Evolutionary conservation across 1,140 invertebrate species (phyloP).

Genomic region (Drosophila melanogaster): DNA sequence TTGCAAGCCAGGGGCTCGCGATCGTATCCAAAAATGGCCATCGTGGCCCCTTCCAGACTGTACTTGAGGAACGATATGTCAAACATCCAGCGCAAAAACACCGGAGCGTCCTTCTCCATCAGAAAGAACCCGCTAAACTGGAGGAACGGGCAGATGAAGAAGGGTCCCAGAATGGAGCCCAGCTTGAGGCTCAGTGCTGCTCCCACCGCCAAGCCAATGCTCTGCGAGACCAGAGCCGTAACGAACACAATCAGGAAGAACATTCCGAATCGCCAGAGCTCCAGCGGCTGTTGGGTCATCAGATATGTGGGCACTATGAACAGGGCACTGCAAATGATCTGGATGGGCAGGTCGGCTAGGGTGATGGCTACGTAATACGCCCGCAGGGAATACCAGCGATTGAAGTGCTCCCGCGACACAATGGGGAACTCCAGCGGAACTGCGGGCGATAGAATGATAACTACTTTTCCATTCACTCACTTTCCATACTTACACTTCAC

Average conservation of each 20-base stretch:
- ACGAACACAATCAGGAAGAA: constrained; percentile 91
- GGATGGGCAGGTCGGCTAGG: constrained; percentile 93
- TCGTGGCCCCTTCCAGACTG: constrained; percentile 89
- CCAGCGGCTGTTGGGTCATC: constrained; percentile 92
- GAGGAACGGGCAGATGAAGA: constrained; percentile 92
- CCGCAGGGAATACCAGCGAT: constrained; percentile 96
- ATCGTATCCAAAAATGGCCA: constrained; percentile 88
- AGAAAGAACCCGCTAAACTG: constrained; percentile 97
- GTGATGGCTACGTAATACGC: constrained; percentile 95
- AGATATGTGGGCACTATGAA: constrained; percentile 93
- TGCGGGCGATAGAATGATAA: constrained; percentile 77
- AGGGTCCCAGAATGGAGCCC: constrained; percentile 94
- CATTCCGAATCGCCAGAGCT: constrained; percentile 88
- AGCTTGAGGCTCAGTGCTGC: constrained; percentile 91
- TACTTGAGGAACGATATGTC: constrained; percentile 93
- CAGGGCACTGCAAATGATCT: constrained; percentile 90
- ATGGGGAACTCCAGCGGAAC: constrained; percentile 95
- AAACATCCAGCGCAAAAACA: constrained; percentile 93
- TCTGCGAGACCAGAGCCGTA: constrained; percentile 92
- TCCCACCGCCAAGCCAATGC: constrained; percentile 92
- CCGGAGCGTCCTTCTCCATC: constrained; percentile 92
- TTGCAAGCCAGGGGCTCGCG: constrained; percentile 88
- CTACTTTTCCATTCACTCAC: constrained; percentile 1
- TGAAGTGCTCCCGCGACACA: constrained; percentile 94
- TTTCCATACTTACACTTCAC: constrained; percentile 91